Conservation (phyloP, 1,140 invertebrate species). For the Listronotus bonariensis region DNA sequence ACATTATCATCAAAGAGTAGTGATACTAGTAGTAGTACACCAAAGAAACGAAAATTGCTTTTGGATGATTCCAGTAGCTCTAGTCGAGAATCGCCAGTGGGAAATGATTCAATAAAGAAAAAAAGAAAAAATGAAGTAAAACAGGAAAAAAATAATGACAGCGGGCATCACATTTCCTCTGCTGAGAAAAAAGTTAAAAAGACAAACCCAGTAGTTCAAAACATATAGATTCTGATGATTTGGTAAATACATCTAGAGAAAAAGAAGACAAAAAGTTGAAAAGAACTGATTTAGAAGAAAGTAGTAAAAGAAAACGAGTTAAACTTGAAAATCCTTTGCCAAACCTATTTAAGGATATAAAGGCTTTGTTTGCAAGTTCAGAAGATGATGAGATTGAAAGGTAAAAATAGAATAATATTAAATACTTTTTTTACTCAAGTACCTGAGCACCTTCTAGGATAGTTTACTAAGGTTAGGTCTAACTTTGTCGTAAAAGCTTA, state of each 20-base stretch:
- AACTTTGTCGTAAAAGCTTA: too few relatives aligned
- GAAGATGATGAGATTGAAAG: conserved; percentile 27
- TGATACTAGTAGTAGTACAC: conserved; percentile 7
- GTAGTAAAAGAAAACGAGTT: conserved; percentile 9
- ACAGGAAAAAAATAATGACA: conserved; percentile 15
- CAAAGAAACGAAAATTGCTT: conserved; percentile 40
- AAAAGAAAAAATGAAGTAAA: neutral
- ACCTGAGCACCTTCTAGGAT: too few relatives aligned
- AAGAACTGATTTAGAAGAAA: neutral
- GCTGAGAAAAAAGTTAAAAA: conserved; percentile 18
- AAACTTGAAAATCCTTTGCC: conserved; percentile 57
- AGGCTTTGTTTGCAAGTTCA: conserved; percentile 28
- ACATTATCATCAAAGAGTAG: neutral
- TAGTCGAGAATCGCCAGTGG: neutral
- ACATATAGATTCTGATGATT: neutral
- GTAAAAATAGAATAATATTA: conserved; percentile 24
- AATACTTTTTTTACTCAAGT: neutral
- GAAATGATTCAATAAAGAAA: conserved; percentile 9
- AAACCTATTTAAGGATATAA: conserved; percentile 44
- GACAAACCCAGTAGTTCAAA: neutral
- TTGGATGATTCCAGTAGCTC: neutral
- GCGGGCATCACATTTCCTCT: neutral
- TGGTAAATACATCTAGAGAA: neutral
- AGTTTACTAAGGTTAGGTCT: too few relatives aligned
- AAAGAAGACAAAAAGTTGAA: neutral